Percentiles rank a stretch among this genome's conserved stretches.
Conservation (phyloP, 1,140 invertebrate species). For the Aplysia californica region DNA sequence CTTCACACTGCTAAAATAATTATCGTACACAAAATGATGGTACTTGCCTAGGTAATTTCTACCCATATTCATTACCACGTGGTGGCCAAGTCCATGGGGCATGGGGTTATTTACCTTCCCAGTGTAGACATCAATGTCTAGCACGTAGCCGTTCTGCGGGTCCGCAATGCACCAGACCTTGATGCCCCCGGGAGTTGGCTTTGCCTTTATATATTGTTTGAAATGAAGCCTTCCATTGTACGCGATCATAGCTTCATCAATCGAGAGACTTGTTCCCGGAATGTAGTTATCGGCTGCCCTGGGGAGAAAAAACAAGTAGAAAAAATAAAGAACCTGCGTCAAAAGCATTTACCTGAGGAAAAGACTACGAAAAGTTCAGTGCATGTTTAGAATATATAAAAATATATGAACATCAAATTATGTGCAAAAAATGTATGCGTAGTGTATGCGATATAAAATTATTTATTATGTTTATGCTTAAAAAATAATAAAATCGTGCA, state of each 20-base stretch:
- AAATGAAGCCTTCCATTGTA: constrained; percentile 23
- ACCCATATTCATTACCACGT: background rate
- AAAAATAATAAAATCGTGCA: background rate
- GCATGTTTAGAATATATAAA: too few species aligned
- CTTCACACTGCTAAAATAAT: background rate
- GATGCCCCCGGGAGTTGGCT: constrained; percentile 23
- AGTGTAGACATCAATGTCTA: too few species aligned
- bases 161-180: constrained; percentile 16
- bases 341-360: too few species aligned
- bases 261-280: background rate
- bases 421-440: too few species aligned
- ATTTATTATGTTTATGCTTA: background rate
- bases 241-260: constrained; percentile 30
- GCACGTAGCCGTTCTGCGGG: background rate
- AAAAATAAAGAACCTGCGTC: background rate
- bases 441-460: background rate
- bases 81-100: background rate
- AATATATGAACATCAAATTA: too few species aligned
- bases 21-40: background rate
- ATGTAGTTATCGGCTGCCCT: background rate
- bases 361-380: too few species aligned
- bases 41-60: background rate
- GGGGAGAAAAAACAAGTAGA: constrained; percentile 1
- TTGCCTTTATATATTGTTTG: constrained; percentile 23
- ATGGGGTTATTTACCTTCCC: background rate